phyloP scores from a whole-genome alignment of 2,888 invertebrate species.

The Drosophila histrio region DNA sequence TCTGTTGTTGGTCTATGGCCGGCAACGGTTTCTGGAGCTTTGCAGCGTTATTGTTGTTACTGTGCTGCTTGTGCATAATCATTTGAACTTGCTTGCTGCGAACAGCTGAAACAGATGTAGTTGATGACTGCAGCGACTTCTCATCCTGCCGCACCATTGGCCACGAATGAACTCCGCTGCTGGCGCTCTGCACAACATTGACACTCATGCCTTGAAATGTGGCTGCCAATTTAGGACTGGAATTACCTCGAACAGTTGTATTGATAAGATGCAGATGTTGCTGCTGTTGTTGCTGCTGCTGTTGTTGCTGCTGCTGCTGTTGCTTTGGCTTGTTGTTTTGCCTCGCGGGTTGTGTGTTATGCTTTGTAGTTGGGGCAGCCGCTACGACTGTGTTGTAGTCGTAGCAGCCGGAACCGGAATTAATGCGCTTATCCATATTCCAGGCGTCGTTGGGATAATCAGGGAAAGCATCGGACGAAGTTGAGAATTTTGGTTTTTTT shows the following conservation, averaged over 20 bases:
- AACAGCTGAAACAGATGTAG: constrained; percentile 1
- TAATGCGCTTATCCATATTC: constrained; percentile 38
- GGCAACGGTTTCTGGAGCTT: constrained; percentile 22
- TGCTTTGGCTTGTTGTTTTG: constrained; percentile 18
- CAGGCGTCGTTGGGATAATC: constrained; percentile 18
- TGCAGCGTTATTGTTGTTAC: constrained; percentile 3
- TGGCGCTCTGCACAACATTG: constrained; percentile 34
- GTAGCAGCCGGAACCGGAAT: constrained; percentile 21
- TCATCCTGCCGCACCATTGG: constrained; percentile 26
- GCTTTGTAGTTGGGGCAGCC: constrained; percentile 25
- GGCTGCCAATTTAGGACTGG: constrained; percentile 42
- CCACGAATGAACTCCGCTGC: constrained; percentile 43
- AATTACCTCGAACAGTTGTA: constrained; percentile 29
- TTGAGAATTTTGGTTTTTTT: constrained; percentile 11
- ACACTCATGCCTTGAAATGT: constrained; percentile 44
- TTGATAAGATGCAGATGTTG: constrained; percentile 5
- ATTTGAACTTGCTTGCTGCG: constrained; percentile 18
- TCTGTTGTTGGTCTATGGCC: constrained; percentile 10
- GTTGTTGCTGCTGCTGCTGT: constrained; percentile 3
- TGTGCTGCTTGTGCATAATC: constrained; percentile 3
- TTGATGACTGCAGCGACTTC: constrained; percentile 7
- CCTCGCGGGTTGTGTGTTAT: not conserved
- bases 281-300: constrained; percentile 2
- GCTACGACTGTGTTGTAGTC: constrained; percentile 7
- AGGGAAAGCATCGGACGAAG: constrained; percentile 29